These are phyloP conservation scores for Zaprionus inermis DNA, from an alignment of 1,140 invertebrate genomes.

Conservation along the genomic window DNA sequence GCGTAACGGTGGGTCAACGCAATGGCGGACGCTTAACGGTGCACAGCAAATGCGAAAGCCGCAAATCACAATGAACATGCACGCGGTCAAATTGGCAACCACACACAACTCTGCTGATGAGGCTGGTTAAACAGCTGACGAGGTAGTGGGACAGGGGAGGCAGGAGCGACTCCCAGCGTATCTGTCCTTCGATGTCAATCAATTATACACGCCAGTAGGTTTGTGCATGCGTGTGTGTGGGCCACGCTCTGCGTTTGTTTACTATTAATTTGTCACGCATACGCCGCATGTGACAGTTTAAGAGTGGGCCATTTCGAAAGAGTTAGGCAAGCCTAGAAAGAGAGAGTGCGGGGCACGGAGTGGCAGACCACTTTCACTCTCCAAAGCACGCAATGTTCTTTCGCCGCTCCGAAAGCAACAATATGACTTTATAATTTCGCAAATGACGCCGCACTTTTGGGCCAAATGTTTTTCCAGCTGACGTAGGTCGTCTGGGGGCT, in stretches of 20 bases:
- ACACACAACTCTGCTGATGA: conserved; percentile 63
- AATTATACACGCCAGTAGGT: conserved; percentile 11
- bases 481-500: neutral
- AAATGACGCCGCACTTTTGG: conserved; percentile 60
- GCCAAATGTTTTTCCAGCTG: neutral
- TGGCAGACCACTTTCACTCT: conserved; percentile 7
- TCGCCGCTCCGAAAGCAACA: conserved; percentile 5
- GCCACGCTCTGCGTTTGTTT: conserved; percentile 28
- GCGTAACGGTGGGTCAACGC: neutral
- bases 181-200: conserved; percentile 12
- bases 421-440: conserved; percentile 78
- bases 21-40: conserved; percentile 5
- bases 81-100: conserved; percentile 60
- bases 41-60: conserved; percentile 63
- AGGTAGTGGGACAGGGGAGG: neutral
- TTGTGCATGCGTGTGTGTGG: neutral
- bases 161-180: neutral
- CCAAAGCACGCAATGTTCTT: neutral
- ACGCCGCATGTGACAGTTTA: conserved; percentile 13
- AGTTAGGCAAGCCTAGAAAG: no score
- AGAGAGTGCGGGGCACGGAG: neutral
- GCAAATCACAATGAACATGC: conserved; percentile 76
- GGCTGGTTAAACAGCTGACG: conserved; percentile 28
- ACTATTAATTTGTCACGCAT: conserved; percentile 52
- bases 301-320: no score